Evolutionary conservation across 1,140 invertebrate species (phyloP), one percentile per base, ranked within the genome.

Genomic region (Formica exsecta): DNA sequence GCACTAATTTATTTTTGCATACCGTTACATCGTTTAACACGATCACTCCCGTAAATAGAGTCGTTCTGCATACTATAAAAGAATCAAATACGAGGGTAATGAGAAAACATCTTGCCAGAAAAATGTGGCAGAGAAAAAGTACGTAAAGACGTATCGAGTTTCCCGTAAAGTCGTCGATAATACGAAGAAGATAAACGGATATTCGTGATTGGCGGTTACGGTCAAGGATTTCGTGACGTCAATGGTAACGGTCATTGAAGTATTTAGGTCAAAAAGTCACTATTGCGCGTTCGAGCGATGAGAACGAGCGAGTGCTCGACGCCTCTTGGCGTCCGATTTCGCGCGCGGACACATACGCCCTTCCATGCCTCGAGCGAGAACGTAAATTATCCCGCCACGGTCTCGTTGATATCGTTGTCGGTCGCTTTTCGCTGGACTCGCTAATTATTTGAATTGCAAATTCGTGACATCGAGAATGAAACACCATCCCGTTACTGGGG

Each of bases 191-290:
- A 11, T 13, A 48, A 44, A 51, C 16, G 62, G 13, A 80, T 64
- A 73, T 59, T 48, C 74, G 48, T 57, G 74, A 89, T 87, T 85
- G 76, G 48, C 77, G 86, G 89, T 86, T 90, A 90, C 86, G 89
- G 89, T 90, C 89, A 90, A 90, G 89, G 89, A 88, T 66, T 87
- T 76, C 44, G 29, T 90, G 89, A 90, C 83, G 88, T 89, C 86
- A 81, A 83, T 74, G 48, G 62, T 70, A 80, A 68, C 70, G 85
- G 87, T 91, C 84, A 90, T 91, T 88, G 87, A 92, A 92, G 92
- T 91, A 94, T 94, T 93, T 93, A 92, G 93, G 93, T 93, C 93
- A 89, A 93, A 93, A 94, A 94, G 93, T 93, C 93, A 93, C 89
- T 90, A 88, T 74, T 89, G 85, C 86, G 77, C 85, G 80, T 87